Percentiles rank a stretch among this genome's conserved stretches.
phyloP scores from a whole-genome alignment of 2,113 vertebrate species.

The Ceyx melanurus region DNA sequence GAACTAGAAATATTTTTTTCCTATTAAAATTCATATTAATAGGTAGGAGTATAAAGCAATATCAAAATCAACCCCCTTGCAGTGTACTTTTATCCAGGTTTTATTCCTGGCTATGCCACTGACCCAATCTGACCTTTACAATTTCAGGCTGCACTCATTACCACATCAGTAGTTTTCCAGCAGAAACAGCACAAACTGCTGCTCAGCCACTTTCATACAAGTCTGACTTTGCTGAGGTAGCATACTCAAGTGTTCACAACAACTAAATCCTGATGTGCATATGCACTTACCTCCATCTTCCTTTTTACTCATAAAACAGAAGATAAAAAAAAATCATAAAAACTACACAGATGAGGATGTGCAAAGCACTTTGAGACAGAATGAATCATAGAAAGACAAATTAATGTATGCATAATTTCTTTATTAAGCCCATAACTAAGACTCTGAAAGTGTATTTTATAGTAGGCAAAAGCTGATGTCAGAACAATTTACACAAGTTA shows the following conservation, averaged over 20 bases:
- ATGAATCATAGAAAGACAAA: not conserved
- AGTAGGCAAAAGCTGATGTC: not conserved
- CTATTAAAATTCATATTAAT: not conserved
- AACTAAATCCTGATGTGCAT: not conserved
- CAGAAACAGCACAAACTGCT: not conserved
- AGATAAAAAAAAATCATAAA: not conserved
- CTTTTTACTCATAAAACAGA: not conserved
- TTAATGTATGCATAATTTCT: not conserved
- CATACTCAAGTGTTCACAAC: not conserved
- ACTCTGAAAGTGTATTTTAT: not conserved
- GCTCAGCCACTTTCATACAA: not conserved
- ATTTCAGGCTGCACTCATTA: not conserved
- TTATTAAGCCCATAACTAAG: not conserved
- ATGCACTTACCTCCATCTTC: not conserved
- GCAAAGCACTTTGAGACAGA: not conserved
- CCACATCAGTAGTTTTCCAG: not conserved
- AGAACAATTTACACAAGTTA: not conserved
- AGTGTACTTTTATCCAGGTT: not conserved
- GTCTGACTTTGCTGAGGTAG: not conserved
- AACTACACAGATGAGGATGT: not conserved
- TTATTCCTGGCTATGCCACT: not conserved
- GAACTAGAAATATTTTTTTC: not conserved
- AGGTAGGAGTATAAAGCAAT: not conserved
- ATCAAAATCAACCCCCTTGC: not conserved
- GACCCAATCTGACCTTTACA: not conserved